phyloP scores from a whole-genome alignment of 1,140 invertebrate species.

The Oryctes rhinoceros region DNA sequence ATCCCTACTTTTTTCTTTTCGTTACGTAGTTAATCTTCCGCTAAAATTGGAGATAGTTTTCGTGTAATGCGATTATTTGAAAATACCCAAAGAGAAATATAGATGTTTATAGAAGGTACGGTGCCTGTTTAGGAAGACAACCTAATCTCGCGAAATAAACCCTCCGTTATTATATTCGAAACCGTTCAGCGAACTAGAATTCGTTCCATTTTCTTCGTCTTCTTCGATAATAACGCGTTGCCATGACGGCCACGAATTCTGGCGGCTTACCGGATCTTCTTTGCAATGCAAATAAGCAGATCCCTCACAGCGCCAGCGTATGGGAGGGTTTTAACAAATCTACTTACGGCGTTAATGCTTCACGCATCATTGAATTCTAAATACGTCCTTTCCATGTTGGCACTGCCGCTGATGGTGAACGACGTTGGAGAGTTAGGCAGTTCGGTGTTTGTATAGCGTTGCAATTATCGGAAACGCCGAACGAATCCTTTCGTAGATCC shows the following conservation, averaged over 20 bases:
- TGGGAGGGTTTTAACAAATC: conserved; percentile 23
- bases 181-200: background rate
- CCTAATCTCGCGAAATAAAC: background rate
- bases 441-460: background rate
- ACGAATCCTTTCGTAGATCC: too few relatives aligned
- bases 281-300: conserved; percentile 27
- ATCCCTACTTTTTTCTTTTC: too few relatives aligned
- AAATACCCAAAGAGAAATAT: too few relatives aligned
- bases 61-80: too few relatives aligned
- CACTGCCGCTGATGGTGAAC: background rate
- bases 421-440: background rate
- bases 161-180: background rate
- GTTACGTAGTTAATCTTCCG: too few relatives aligned
- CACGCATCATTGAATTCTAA: conserved; percentile 8
- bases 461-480: too few relatives aligned
- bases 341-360: conserved; percentile 31
- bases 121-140: background rate
- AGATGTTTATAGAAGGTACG: background rate
- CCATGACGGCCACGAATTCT: background rate
- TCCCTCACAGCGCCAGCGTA: background rate
- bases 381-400: background rate
- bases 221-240: conserved; percentile 7
- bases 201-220: background rate
- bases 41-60: too few relatives aligned
- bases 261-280: conserved; percentile 4